These are phyloP conservation scores for Pseudopipra pipra DNA, from an alignment of 2,113 vertebrate genomes.

Conservation along the genomic window DNA sequence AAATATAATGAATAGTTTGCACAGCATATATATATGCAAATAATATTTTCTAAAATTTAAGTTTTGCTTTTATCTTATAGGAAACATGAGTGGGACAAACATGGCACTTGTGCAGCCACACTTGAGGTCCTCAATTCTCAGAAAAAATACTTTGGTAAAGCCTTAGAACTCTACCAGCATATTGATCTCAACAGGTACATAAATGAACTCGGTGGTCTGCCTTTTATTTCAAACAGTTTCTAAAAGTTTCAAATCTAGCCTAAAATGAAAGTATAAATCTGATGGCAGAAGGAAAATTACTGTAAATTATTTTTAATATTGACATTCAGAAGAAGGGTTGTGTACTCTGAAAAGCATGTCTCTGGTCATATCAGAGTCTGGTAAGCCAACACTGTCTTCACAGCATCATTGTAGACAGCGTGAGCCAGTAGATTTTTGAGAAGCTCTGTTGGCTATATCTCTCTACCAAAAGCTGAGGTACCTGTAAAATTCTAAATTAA, in stretches of 20 bases:
- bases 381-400: neutral
- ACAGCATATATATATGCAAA: neutral
- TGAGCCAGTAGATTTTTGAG: neutral
- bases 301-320: neutral
- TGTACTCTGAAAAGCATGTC: neutral
- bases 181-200: constrained; percentile 71
- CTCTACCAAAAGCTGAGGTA: neutral
- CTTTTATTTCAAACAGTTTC: neutral
- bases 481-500: neutral
- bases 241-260: neutral
- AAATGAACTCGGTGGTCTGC: fast-evolving
- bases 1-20: neutral
- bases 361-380: neutral
- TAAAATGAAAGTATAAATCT: neutral
- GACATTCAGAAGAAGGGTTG: neutral
- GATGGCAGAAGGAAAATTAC: neutral
- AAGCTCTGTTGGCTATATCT: neutral
- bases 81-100: constrained; percentile 82
- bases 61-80: constrained; percentile 36
- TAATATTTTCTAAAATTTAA: neutral
- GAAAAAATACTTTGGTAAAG: constrained; percentile 76
- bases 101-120: constrained; percentile 79
- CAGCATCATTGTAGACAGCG: neutral
- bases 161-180: constrained; percentile 67
- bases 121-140: constrained; percentile 69